Evolutionary conservation across 2,888 invertebrate species (phyloP), one percentile per base, ranked within the genome.

Genomic region (Zeuzera pyrina): DNA sequence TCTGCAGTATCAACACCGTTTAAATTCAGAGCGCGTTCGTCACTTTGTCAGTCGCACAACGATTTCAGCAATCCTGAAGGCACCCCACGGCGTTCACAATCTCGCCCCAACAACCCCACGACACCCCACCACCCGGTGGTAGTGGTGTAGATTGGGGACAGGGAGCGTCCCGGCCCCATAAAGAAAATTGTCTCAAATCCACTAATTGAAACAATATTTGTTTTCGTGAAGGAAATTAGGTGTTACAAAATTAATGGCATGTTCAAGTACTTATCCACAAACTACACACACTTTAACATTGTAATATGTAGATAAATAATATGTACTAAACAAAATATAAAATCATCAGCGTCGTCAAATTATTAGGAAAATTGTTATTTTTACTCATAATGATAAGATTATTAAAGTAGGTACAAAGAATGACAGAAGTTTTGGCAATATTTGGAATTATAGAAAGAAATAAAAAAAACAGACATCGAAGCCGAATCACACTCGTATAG

Each of bases 191-290:
- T 77, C 81, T 81, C 74, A 55, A 51, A 54, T 55, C 47, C 52
- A 50, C 64, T 74, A 73, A 78, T 79, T 78, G 77, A 66, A 66
- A 66, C 71, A 62, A 67, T 74, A 66, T 76, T 77, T 72, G 74
- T 51, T 58, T 59, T 50, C 47, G 43, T 24, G 42, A 15, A 28
- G 28, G 28, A 28, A 15, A 13, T 28, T 28, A 15, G 15, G 28
- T 28, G 12, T 12, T 6, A 10, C n/a, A n/a, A n/a, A n/a, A n/a
- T n/a, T n/a, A n/a, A n/a, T n/a, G n/a, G n/a, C n/a, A n/a, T n/a
- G n/a, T n/a, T n/a, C n/a, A n/a, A n/a, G n/a, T n/a, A n/a, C n/a
- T n/a, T n/a, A n/a, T n/a, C n/a, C n/a, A n/a, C n/a, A n/a, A n/a
- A n/a, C n/a, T n/a, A n/a, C n/a, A n/a, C n/a, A n/a, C n/a, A n/a